A percentile compares a stretch with the other conserved stretches of the same genome.
phyloP scores from a whole-genome alignment of 2,888 invertebrate species.

The Drosophila merina region DNA sequence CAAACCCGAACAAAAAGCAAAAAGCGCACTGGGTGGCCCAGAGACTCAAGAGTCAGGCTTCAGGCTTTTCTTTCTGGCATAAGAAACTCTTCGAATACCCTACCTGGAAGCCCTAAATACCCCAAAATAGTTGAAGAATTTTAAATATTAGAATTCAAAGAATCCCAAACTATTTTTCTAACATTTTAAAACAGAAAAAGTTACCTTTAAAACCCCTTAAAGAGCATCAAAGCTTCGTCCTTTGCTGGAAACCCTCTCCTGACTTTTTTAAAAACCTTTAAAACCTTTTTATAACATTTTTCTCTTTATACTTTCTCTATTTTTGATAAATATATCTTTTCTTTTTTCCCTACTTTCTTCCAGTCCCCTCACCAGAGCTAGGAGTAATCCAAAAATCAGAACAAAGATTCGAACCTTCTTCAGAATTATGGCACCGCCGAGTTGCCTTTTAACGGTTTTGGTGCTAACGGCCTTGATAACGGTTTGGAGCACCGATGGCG shows the following conservation, averaged over 20 bases:
- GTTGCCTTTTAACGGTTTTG: slow-evolving; percentile 28
- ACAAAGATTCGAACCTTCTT: background rate
- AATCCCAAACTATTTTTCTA: too few relatives aligned
- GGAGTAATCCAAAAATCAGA: background rate
- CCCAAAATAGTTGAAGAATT: background rate
- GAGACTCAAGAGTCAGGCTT: too few relatives aligned
- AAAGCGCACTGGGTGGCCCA: slow-evolving; percentile 13
- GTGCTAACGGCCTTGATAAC: slow-evolving; percentile 18
- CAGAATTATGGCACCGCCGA: slow-evolving; percentile 15
- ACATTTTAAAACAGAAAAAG: too few relatives aligned
- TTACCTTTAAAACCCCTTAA: background rate
- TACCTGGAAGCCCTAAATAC: too few relatives aligned
- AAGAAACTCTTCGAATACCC: too few relatives aligned
- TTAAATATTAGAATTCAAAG: background rate
- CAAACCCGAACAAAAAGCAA: background rate
- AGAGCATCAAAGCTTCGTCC: background rate
- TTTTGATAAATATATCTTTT: background rate
- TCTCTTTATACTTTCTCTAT: background rate
- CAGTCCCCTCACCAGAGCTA: background rate
- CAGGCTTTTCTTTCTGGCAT: too few relatives aligned
- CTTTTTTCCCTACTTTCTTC: background rate
- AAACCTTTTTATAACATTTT: too few relatives aligned
- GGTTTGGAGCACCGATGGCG: slow-evolving; percentile 44
- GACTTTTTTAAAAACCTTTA: background rate
- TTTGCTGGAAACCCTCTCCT: background rate